These are phyloP conservation scores for Myzus persicae DNA, from an alignment of 1,140 invertebrate genomes.

Conservation along the genomic window DNA sequence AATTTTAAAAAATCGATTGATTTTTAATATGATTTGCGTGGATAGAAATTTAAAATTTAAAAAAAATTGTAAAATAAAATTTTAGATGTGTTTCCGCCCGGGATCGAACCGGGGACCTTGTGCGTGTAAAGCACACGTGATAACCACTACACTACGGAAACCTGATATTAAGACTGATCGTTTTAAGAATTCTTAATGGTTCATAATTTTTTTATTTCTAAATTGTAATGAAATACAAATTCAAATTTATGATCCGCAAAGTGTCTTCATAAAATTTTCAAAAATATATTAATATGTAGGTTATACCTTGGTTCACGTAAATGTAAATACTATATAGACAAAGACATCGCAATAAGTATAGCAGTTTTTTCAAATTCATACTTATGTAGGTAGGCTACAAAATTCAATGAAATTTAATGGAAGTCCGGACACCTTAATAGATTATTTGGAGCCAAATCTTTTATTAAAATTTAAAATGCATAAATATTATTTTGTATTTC, in stretches of 20 bases:
- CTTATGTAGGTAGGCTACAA: no score
- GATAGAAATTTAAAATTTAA: background rate
- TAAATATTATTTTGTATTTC: no score
- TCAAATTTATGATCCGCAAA: background rate
- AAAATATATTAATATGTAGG: no score
- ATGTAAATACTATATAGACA: background rate
- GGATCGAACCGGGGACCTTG: slow-evolving; percentile 87
- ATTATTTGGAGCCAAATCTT: no score
- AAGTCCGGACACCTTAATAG: no score
- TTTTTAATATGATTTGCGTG: background rate
- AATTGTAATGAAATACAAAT: background rate
- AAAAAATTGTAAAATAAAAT: background rate
- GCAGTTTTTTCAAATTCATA: no score
- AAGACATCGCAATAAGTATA: no score
- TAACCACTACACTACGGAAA: slow-evolving; percentile 78
- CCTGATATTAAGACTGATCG: slow-evolving; percentile 52
- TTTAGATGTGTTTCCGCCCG: slow-evolving; percentile 75
- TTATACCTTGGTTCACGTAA: background rate
- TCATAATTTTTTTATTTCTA: background rate
- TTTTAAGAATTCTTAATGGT: background rate
- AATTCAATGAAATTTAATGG: no score
- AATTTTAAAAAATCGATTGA: background rate
- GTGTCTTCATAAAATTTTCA: background rate
- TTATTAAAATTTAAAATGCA: no score
- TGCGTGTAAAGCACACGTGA: slow-evolving; percentile 79